Conservation (phyloP, 2,888 invertebrate genomes). For the Leptopilina myrica region DNA sequence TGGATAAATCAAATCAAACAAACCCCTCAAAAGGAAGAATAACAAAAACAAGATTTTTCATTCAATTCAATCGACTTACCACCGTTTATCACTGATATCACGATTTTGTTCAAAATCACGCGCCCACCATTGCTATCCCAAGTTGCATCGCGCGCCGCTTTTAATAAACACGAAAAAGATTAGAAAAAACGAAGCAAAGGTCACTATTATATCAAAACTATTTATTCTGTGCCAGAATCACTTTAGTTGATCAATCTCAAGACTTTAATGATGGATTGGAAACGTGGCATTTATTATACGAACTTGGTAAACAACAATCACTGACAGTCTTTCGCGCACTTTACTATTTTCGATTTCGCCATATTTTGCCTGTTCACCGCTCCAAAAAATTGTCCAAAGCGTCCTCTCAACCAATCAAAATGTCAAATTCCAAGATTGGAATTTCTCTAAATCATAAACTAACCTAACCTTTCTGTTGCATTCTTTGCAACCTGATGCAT, state of each 20-base stretch:
- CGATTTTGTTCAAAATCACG: slow-evolving; percentile 78
- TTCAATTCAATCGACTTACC: slow-evolving; percentile 47
- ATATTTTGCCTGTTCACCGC: slow-evolving; percentile 68
- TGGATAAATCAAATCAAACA: neutral
- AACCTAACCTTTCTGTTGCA: neutral
- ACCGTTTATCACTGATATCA: slow-evolving; percentile 60
- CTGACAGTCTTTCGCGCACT: slow-evolving; percentile 66
- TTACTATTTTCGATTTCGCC: slow-evolving; percentile 71
- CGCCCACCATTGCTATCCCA: slow-evolving; percentile 78
- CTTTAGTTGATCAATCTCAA: slow-evolving; percentile 29
- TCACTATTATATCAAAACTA: slow-evolving; percentile 34
- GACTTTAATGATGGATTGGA: slow-evolving; percentile 1
- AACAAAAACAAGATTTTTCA: neutral
- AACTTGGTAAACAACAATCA: neutral
- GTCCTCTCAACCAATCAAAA: slow-evolving; percentile 63
- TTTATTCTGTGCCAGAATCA: neutral
- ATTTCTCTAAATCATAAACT: neutral
- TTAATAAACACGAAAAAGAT: slow-evolving; percentile 66
- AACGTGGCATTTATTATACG: slow-evolving; percentile 11
- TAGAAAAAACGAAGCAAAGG: slow-evolving; percentile 54
- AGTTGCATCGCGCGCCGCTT: slow-evolving; percentile 71
- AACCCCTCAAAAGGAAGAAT: neutral
- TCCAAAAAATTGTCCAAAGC: slow-evolving; percentile 58
- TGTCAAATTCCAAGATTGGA: neutral
- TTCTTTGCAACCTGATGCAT: neutral